Percentiles rank a stretch among this genome's conserved stretches.
phyloP scores from a whole-genome alignment of 2,113 vertebrate genomes.

The Aepyceros melampus region DNA sequence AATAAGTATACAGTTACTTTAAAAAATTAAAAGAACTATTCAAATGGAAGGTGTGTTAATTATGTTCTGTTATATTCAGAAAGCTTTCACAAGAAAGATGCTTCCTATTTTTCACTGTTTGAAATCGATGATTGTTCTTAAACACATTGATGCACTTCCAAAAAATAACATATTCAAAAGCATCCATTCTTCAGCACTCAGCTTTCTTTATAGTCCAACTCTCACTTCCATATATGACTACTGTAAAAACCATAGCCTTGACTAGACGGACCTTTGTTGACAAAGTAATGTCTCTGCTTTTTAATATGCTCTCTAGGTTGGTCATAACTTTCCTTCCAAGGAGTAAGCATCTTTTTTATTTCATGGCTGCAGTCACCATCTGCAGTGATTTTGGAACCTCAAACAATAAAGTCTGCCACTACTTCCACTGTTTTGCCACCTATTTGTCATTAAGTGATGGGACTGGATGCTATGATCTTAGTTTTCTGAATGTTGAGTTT shows the following conservation, averaged over 20 bases:
- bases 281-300: background rate
- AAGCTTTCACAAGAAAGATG: background rate
- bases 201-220: background rate
- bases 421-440: background rate
- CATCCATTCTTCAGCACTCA: background rate
- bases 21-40: background rate
- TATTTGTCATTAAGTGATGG: background rate
- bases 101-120: background rate
- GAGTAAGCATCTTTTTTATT: background rate
- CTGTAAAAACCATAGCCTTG: background rate
- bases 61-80: background rate
- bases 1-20: background rate
- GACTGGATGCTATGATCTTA: background rate
- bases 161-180: background rate
- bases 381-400: background rate
- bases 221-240: background rate
- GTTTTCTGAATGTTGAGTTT: background rate
- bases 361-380: background rate
- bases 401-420: background rate
- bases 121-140: slow-evolving; percentile 6
- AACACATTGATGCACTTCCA: background rate
- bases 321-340: background rate
- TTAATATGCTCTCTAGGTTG: background rate
- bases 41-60: background rate
- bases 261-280: background rate